Evolutionary conservation across 2,888 invertebrate species (phyloP), one percentile per base, ranked within the genome.

Genomic region (Alviniconcha strummeri): DNA sequence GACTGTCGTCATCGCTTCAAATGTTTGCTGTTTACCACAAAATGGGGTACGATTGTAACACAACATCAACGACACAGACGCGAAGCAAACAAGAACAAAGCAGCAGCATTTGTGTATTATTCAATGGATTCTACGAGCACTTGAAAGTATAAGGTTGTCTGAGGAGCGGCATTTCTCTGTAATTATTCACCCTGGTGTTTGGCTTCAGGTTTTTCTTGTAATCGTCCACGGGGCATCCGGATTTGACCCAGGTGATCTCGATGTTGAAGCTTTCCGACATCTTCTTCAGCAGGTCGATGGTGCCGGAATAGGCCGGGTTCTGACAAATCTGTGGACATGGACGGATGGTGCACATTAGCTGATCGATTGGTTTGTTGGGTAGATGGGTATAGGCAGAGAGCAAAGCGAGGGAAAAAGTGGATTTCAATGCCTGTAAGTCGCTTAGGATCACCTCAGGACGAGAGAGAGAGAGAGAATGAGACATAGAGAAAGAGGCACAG

Each of bases 231-330:
- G 87, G 82, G 79, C 89, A 87, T 52, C 88, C 90, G 0, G 88
- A 86, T 3, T 81, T 84, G 5, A 92, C 91, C 84, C 87, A 89
- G 2, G 89, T 88, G 5, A 89, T 86, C 76, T 92, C 91, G 6
- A 94, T 89, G 11, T 91, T 91, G 86, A 90, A 93, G 81, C 89
- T 88, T 4, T 88, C 84, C 72, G 91, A 80, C 36, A 92, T 89
- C 36, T 90, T 89, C n/a, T 89, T 89, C 7, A 92, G 84, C 67
- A 92, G 89, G 19, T 90, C 90, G 60, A 88, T 88, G 0, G 91
- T 90, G 13, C 91, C 92, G 72, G 91, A 90, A 85, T 93, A 94
- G 15, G 89, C 86, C 0, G 93, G 93, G n/a, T 88, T 84, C 84
- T 91, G 90, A 56, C 88, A 86, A 7, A 93, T 86, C 92, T 93